Evolutionary conservation across 2,113 vertebrate species (phyloP), one percentile per base, ranked within the genome.

Genomic region (Melanostigma gelatinosum): DNA sequence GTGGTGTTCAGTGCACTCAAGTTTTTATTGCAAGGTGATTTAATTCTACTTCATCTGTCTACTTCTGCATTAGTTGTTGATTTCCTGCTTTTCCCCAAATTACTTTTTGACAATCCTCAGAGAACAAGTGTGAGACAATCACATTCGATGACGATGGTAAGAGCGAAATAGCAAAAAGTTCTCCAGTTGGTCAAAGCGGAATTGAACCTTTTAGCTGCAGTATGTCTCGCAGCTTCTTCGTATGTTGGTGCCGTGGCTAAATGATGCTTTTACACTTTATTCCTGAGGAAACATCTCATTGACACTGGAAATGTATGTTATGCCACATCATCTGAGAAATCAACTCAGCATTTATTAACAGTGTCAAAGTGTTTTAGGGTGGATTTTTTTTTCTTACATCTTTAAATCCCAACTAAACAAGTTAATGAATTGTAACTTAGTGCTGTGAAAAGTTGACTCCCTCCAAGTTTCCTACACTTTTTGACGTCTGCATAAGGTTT

Each of bases 401-500:
- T 20, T 29, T 66, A 18, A 38, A 61, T 67, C 50, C 11, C 8
- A 4, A 27, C 4, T 1, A 65, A n/a, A 44, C 0, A 4, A 67
- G 8, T n/a, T 8, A 27, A 55, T 15, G 4, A 72, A 44, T 34
- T 18, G 20, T 9, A 29, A 48, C 3, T 50, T 1, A 5, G 32
- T 72, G n/a, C 52, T 65, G 57, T 76, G 66, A 71, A 55, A 75
- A 36, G 38, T 55, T 42, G 0, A 36, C 52, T 55, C 57, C 13
- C 13, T 4, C 44, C 34, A 16, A 62, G 46, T 24, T 68, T 69
- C 12, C 29, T 67, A 15, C 36, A 36, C 15, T 48, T 48, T 42
- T 42, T 42, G 8, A 11, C 10, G 10, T 42, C 10, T 11, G 10
- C 40, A 46, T 15, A 22, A 62, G 44, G 24, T 61, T 48, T 68